These are phyloP conservation scores for Aramus guarauna DNA, from an alignment of 2,113 vertebrate genomes.

Conservation along the genomic window DNA sequence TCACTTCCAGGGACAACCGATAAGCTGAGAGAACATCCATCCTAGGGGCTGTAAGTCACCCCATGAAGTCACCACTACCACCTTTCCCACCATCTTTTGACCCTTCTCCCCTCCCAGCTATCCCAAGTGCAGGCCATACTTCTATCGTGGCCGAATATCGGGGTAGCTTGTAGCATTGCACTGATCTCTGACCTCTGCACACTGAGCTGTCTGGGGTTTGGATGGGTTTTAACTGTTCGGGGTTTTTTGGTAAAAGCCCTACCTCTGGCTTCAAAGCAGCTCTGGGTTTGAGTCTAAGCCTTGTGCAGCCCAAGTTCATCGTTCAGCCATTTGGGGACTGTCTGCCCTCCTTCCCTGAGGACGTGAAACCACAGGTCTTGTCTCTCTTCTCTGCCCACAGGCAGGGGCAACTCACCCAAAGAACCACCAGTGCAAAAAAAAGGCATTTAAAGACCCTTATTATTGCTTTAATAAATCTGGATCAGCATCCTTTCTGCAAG, in stretches of 20 bases:
- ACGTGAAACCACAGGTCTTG: rapidly evolving
- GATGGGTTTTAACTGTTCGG: not conserved
- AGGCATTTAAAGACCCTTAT: slow-evolving; percentile 53
- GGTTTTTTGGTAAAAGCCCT: not conserved
- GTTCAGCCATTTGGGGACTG: not conserved
- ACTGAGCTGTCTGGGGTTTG: not conserved
- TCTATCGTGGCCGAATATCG: not conserved
- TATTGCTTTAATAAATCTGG: slow-evolving; percentile 70
- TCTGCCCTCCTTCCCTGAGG: not conserved
- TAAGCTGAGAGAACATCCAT: not conserved
- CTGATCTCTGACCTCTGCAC: not conserved
- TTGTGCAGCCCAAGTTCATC: not conserved
- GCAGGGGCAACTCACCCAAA: not conserved
- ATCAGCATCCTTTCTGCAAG: slow-evolving; percentile 25
- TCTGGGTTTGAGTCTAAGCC: not conserved
- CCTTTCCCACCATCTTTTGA: not conserved
- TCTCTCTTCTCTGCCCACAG: not conserved
- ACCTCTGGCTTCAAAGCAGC: not conserved
- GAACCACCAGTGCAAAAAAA: slow-evolving; percentile 53
- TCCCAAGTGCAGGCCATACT: not conserved
- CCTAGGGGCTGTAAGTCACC: not conserved
- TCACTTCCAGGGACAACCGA: not conserved
- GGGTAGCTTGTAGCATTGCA: not conserved
- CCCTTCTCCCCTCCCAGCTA: not conserved
- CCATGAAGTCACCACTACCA: not conserved